phyloP scores from a whole-genome alignment of 2,888 invertebrate species.

The Andrena bicolor region DNA sequence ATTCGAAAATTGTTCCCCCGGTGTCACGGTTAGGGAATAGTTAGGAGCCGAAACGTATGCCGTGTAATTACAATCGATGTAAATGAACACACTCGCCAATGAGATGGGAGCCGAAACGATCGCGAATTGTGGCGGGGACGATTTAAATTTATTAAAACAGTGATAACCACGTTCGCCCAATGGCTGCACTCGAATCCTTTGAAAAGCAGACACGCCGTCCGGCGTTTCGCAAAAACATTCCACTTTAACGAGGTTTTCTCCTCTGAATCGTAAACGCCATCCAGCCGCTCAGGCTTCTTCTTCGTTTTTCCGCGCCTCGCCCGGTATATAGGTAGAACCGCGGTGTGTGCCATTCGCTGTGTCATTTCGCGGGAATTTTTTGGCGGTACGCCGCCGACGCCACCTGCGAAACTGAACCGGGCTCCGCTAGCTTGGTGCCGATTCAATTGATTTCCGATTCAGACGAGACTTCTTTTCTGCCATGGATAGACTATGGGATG shows the following conservation, averaged over 20 bases:
- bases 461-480: slow-evolving; percentile 61
- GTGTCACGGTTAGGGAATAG: background rate
- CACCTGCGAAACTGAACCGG: slow-evolving; percentile 43
- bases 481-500: slow-evolving; percentile 42
- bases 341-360: background rate
- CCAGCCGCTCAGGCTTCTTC: slow-evolving; percentile 9
- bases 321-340: background rate
- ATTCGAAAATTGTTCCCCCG: too few species aligned
- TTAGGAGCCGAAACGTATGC: background rate
- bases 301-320: background rate
- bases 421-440: slow-evolving; percentile 30
- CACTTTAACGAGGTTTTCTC: slow-evolving; percentile 36
- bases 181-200: background rate
- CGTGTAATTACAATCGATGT: slow-evolving; percentile 35
- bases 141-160: slow-evolving; percentile 44
- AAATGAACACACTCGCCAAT: slow-evolving; percentile 3
- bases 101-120: slow-evolving; percentile 14
- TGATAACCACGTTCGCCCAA: slow-evolving; percentile 24
- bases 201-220: slow-evolving; percentile 24
- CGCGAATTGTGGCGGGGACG: slow-evolving; percentile 3
- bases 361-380: slow-evolving; percentile 8
- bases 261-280: slow-evolving; percentile 36
- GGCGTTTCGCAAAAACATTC: slow-evolving; percentile 14
- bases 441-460: slow-evolving; percentile 72
- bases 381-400: background rate